Evolutionary conservation across 2,888 invertebrate species (phyloP).

Genomic region (Phyllotreta striolata): DNA sequence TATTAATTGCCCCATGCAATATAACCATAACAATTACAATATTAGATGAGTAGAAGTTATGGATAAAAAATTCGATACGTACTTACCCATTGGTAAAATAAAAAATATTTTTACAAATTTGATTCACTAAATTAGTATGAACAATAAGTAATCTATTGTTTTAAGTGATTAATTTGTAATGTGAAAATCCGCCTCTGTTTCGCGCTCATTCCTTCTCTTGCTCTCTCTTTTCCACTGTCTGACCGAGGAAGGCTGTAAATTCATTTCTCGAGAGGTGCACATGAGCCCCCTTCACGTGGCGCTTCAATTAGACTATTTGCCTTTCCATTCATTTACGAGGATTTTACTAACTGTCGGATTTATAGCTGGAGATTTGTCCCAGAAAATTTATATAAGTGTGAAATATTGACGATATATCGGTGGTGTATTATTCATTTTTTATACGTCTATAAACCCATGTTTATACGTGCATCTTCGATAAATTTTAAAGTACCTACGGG

Average conservation of each 20-base stretch:
- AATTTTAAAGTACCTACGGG: neutral
- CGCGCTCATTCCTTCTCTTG: slow-evolving; percentile 4
- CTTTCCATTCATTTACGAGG: slow-evolving; percentile 61
- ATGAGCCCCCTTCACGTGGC: slow-evolving; percentile 56
- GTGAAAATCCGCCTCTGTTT: slow-evolving; percentile 1
- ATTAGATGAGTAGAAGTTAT: too few species aligned
- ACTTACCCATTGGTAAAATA: too few species aligned
- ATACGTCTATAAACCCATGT: slow-evolving; percentile 4
- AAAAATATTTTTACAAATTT: too few species aligned
- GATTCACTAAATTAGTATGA: too few species aligned
- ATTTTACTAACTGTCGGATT: slow-evolving; percentile 61
- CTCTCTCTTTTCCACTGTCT: slow-evolving; percentile 40
- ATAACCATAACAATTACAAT: too few species aligned
- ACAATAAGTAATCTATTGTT: too few species aligned
- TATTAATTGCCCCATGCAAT: too few species aligned
- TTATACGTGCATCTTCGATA: slow-evolving; percentile 2
- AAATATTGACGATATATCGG: slow-evolving; percentile 56
- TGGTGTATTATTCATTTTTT: slow-evolving; percentile 54
- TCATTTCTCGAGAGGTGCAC: slow-evolving; percentile 47
- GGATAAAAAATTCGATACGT: too few species aligned
- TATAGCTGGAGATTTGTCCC: slow-evolving; percentile 59
- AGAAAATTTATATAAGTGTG: slow-evolving; percentile 58
- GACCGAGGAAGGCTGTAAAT: slow-evolving; percentile 28
- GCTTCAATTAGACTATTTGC: slow-evolving; percentile 62
- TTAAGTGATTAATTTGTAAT: neutral